Evolutionary conservation across 2,113 vertebrate species (phyloP).

Genomic region (Peromyscus maniculatus): DNA sequence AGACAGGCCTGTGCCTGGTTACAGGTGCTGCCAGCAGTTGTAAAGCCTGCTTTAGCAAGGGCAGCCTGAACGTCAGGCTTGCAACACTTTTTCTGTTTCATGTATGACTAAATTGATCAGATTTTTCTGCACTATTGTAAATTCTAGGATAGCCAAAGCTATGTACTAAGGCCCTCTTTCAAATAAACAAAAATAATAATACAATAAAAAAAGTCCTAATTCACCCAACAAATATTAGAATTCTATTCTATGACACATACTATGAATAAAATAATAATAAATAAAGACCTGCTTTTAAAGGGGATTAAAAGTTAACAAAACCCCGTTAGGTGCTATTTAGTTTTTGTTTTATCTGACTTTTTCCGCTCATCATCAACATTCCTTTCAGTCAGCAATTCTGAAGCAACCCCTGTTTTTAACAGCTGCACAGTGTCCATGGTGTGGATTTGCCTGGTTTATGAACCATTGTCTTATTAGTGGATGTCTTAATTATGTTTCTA

Average conservation of each 20-base stretch:
- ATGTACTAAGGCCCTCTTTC: not conserved
- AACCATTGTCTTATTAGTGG: not conserved
- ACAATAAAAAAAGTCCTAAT: not conserved
- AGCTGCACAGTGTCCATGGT: not conserved
- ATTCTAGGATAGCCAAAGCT: not conserved
- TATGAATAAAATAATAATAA: not conserved
- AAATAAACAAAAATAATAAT: not conserved
- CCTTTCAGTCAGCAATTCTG: not conserved
- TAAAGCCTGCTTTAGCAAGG: not conserved
- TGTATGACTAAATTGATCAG: not conserved
- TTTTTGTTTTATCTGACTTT: slow-evolving; percentile 22
- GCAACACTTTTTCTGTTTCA: not conserved
- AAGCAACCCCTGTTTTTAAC: not conserved
- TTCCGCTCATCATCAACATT: not conserved
- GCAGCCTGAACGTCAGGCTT: not conserved
- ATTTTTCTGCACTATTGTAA: not conserved
- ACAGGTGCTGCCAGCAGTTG: not conserved
- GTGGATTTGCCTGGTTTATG: not conserved
- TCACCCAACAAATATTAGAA: not conserved
- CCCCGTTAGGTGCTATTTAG: not conserved
- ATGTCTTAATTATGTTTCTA: not conserved
- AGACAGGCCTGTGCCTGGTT: not conserved
- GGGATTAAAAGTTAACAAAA: not conserved
- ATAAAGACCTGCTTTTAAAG: not conserved
- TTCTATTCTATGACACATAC: not conserved